phyloP scores from a whole-genome alignment of 2,888 invertebrate genomes.

The Caenorhabditis sp. region DNA sequence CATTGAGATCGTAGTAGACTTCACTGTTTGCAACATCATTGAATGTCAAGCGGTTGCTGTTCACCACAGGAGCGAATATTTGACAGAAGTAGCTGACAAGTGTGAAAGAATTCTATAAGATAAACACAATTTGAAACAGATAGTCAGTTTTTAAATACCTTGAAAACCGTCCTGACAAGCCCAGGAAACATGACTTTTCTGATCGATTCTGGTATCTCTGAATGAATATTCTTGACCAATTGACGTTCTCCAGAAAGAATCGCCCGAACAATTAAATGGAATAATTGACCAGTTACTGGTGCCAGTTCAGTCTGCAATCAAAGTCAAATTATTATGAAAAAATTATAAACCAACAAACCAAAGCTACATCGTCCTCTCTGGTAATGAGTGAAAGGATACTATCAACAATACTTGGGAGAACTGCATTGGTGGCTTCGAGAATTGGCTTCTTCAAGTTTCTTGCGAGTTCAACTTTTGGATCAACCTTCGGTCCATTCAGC shows the following conservation, averaged over 20 bases:
- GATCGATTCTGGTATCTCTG: not conserved
- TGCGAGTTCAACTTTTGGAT: not conserved
- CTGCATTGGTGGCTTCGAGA: not conserved
- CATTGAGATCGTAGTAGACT: not conserved
- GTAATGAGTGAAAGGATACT: not conserved
- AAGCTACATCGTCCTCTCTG: not conserved
- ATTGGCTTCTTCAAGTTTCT: not conserved
- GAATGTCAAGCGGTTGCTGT: no score
- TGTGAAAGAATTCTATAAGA: not conserved
- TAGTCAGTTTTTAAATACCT: no score
- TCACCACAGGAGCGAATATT: not conserved
- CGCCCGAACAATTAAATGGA: not conserved
- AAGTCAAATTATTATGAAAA: no score
- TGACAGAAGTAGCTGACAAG: not conserved
- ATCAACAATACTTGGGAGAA: not conserved
- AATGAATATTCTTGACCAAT: not conserved
- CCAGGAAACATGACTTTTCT: not conserved
- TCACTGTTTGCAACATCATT: not conserved
- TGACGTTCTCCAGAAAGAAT: not conserved
- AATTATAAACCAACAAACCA: no score
- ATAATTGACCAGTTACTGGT: not conserved
- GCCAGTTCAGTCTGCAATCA: not conserved
- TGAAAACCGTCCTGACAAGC: not conserved
- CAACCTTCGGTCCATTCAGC: not conserved
- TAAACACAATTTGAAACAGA: not conserved